phyloP scores from a whole-genome alignment of 1,140 invertebrate genomes.

The Myzus persicae region DNA sequence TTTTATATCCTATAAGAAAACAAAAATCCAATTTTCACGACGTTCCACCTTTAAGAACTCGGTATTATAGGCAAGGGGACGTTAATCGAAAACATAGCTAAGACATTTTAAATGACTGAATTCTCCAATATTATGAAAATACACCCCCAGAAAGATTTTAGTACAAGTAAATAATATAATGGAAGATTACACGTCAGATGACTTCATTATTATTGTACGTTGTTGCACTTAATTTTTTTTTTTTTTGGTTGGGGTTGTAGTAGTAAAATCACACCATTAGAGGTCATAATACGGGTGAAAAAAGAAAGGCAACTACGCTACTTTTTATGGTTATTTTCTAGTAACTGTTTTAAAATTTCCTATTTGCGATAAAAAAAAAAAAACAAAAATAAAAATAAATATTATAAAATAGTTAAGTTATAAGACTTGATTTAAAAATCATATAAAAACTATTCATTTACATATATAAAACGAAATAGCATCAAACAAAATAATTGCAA shows the following conservation, averaged over 20 bases:
- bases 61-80: neutral
- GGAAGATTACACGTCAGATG: neutral
- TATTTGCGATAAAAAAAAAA: neutral
- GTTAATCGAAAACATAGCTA: neutral
- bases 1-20: slow-evolving; percentile 1
- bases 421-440: neutral
- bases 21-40: neutral
- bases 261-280: too few relatives aligned
- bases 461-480: neutral
- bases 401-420: neutral
- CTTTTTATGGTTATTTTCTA: too few relatives aligned
- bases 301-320: neutral
- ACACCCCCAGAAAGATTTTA: neutral
- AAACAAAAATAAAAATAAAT: neutral
- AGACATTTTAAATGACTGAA: neutral
- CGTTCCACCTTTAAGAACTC: neutral
- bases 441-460: neutral
- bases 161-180: neutral
- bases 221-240: neutral
- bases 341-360: neutral
- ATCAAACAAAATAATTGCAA: neutral
- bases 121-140: neutral
- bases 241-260: too few relatives aligned
- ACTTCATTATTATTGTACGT: neutral
- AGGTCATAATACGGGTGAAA: too few relatives aligned